Evolutionary conservation across 37 sponge, comb jelly and placozoan species (phyloP).

Genomic region (Oopsacas minuta): DNA sequence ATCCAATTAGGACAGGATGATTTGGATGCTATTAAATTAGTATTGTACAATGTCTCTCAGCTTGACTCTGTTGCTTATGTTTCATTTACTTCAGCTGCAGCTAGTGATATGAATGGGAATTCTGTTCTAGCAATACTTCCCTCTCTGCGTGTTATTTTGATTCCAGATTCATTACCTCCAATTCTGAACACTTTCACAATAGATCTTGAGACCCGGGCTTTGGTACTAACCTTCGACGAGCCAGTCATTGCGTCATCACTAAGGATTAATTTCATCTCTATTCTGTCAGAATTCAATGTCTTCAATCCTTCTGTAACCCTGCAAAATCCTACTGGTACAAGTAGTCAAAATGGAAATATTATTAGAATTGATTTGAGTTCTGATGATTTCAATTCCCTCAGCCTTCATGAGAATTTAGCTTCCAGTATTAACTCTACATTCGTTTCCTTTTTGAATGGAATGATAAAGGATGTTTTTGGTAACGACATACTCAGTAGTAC

Average conservation of each 20-base stretch:
- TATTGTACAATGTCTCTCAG: background rate
- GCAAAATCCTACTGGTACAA: constrained; percentile 11
- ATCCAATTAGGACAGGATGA: constrained; percentile 32
- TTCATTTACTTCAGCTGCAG: background rate
- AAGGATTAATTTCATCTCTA: background rate
- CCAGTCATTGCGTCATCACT: background rate
- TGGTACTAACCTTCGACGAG: constrained; percentile 24
- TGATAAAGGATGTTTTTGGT: background rate
- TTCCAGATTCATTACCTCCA: background rate
- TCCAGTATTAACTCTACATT: background rate
- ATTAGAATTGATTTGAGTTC: background rate
- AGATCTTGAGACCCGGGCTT: background rate
- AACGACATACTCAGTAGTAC: constrained; percentile 20
- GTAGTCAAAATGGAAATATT: constrained; percentile 36
- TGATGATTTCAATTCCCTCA: background rate
- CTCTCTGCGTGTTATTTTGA: background rate
- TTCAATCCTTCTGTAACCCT: background rate
- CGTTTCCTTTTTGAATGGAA: background rate
- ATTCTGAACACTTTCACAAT: background rate
- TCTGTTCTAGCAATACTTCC: background rate
- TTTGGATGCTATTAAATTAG: constrained; percentile 43
- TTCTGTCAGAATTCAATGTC: background rate
- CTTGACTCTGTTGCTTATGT: background rate
- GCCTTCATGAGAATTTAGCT: background rate
- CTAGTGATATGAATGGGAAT: background rate